Evolutionary conservation across 2,113 vertebrate genomes (phyloP), one percentile per base, ranked within the genome.

Genomic region (Puntigrus tetrazona): DNA sequence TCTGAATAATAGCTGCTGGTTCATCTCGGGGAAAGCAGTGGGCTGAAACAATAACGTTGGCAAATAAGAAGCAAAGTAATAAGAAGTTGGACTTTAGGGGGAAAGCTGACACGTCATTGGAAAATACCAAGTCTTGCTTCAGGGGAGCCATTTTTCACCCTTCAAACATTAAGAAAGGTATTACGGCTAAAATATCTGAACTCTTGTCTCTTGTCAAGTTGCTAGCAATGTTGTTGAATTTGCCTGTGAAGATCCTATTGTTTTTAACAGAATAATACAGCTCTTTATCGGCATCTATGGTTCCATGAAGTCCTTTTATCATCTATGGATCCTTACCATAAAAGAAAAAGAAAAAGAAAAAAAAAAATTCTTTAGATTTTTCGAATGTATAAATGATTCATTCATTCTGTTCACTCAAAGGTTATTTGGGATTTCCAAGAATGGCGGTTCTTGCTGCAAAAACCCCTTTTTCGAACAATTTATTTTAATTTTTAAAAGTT

Each of bases 1-100:
- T 89, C 76, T 75, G 82, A 88, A 88, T 86, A 89, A 88, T 80
- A 81, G 84, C 84, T 87, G 83, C 69, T 81, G 88, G 72, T 86
- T 88, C 82, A 84, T 78, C 55, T 84, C 52, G 52, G 36, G 89
- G 88, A 87, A 74, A 63, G 65, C 63, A 73, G 75, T 70, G 76
- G 70, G 77, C 82, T 73, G 82, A 87, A 81, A 84, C 57, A 84
- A 75, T 76, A 84, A 84, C 20, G 20, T 61, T 65, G 82, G 86
- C 74, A 79, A 79, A 69, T 61, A 82, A 61, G 85, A 83, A 70
- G 78, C 52, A n/a, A 63, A 79, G 43, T 52, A 75, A 73, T 79
- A 73, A 73, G 67, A 72, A 80, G n/a, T 70, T 43, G 67, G 52
- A 63, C 43, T 73, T 73, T 45, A 45, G 77, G 41, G 43, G 52